A percentile compares a stretch with the other conserved stretches of the same genome.
These are phyloP conservation scores for Syngnathus floridae DNA, from an alignment of 2,113 vertebrate genomes.

Conservation along the genomic window DNA sequence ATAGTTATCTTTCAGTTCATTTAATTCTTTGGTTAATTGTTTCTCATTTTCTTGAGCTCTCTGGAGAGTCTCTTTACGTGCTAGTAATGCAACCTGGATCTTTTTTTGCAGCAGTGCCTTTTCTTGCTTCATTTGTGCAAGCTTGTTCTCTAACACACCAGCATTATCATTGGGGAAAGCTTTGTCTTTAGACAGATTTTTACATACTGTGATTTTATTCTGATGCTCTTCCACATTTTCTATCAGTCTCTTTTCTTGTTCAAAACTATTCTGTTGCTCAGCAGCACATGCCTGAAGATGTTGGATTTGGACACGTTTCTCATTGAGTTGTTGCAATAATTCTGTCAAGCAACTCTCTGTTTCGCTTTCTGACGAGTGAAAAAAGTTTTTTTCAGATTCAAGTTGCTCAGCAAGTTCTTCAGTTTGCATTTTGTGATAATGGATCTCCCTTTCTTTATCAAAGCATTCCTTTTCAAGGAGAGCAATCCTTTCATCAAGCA, in stretches of 20 bases:
- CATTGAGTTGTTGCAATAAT: constrained; percentile 52
- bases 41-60: constrained; percentile 64
- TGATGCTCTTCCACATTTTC: constrained; percentile 62
- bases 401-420: constrained; percentile 43
- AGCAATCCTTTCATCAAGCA: constrained; percentile 51
- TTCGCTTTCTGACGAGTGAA: constrained; percentile 55
- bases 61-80: constrained; percentile 62
- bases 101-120: constrained; percentile 72
- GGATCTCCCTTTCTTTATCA: constrained; percentile 65
- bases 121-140: constrained; percentile 60
- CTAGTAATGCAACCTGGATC: constrained; percentile 68
- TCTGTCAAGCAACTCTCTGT: constrained; percentile 60
- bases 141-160: constrained; percentile 35
- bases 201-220: constrained; percentile 46
- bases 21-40: constrained; percentile 55
- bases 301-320: constrained; percentile 62
- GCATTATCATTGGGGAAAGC: constrained; percentile 7
- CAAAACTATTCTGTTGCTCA: constrained; percentile 50
- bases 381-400: constrained; percentile 31
- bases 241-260: constrained; percentile 58
- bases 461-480: constrained; percentile 59
- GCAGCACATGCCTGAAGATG: constrained; percentile 52
- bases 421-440: constrained; percentile 43
- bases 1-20: constrained; percentile 66
- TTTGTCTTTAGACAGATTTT: constrained; percentile 42